Evolutionary conservation across 1,140 invertebrate genomes (phyloP).

Genomic region (Zaprionus ornatus): DNA sequence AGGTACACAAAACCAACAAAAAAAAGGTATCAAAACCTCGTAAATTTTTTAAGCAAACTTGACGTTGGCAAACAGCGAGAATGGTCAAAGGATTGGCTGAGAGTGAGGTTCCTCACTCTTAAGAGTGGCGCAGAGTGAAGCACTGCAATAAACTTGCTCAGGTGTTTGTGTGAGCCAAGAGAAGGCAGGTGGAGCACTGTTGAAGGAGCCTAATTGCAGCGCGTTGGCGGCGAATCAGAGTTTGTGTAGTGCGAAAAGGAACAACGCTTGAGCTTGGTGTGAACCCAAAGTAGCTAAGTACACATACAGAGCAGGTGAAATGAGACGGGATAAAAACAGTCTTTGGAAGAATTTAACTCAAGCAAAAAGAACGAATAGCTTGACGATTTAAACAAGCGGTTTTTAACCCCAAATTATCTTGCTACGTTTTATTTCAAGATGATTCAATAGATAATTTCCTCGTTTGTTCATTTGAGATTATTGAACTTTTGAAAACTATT

Average conservation of each 20-base stretch:
- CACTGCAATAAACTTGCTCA: background rate
- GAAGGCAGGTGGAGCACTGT: background rate
- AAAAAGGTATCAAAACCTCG: conserved; percentile 13
- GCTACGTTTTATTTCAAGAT: background rate
- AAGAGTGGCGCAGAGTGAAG: background rate
- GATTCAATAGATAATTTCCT: background rate
- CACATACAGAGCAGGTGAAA: background rate
- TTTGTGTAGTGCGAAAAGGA: background rate
- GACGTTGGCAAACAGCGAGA: conserved; percentile 10
- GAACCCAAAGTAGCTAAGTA: background rate
- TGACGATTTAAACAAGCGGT: background rate
- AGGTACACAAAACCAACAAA: background rate
- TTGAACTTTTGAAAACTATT: background rate
- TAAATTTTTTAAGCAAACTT: conserved; percentile 34
- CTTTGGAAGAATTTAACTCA: background rate
- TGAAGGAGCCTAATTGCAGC: background rate
- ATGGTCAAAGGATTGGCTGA: conserved; percentile 10
- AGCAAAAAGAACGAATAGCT: too few species aligned
- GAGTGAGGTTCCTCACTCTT: background rate
- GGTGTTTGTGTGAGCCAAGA: background rate
- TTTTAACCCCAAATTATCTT: too few species aligned
- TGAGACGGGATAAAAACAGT: background rate
- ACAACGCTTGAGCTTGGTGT: background rate
- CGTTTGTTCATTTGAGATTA: background rate
- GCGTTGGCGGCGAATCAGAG: background rate